Evolutionary conservation across 1,140 invertebrate genomes (phyloP), one percentile per base, ranked within the genome.

Genomic region (Lasaia peninsularis): DNA sequence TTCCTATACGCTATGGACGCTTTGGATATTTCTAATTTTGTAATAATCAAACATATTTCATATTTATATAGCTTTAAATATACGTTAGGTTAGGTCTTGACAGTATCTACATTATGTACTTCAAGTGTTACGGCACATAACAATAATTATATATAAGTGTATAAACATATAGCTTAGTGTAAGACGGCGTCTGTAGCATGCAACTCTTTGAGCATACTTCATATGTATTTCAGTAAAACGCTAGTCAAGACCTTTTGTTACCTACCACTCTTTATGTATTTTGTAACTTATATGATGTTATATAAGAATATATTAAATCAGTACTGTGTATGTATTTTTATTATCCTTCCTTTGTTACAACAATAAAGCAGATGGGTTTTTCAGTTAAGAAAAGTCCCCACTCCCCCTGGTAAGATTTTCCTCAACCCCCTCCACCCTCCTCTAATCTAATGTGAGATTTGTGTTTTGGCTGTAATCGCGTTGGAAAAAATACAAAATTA

Each of bases 211-310:
- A 49, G 28, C 35, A 55, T 37, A 32, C 67, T 67, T 67, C 63
- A 65, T 67, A n/a, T n/a, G n/a, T n/a, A 72, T 60, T 64, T 80
- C 62, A 79, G 66, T 72, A 67, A 71, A 78, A 77, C 79, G 80
- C 83, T 86, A 86, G 83, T 84, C 83, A 86, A 76, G 78, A 5
- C 72, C 73, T 84, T 86, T 86, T 76, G 83, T 86, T 86, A 86
- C 83, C 83, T 86, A 82, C 78, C 76, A 79, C 78, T 84, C 72
- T 82, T 77, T 86, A 79, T 82, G 75, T 84, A 84, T 81, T 84
- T 78, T 84, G 70, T 86, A 86, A 84, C 83, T 86, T 84, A 86
- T 82, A 81, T 76, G 44, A 78, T 82, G 69, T 77, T 86, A 78
- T 78, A 82, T 86, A 84, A 83, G 83, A 81, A 73, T 81, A 74